Evolutionary conservation across 2,797 vertebrate genomes (phyloP).

Genomic region (Gallirallus australis): DNA sequence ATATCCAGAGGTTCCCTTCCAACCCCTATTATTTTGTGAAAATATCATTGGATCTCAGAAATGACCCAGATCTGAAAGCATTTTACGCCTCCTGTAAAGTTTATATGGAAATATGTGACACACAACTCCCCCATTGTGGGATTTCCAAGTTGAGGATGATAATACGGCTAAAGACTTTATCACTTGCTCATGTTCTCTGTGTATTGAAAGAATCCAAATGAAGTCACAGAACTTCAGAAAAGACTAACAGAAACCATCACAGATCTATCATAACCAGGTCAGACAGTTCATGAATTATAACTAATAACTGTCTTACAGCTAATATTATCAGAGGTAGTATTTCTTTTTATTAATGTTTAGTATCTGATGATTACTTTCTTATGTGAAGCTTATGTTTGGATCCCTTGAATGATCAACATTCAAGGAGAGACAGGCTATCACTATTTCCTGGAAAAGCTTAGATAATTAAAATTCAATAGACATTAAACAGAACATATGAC

Average conservation of each 20-base stretch:
- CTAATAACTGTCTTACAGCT: not conserved
- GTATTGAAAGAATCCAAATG: not conserved
- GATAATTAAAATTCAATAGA: not conserved
- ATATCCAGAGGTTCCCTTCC: too few species aligned
- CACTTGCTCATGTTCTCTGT: not conserved
- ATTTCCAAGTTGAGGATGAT: not conserved
- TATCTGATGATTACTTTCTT: not conserved
- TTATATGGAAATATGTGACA: not conserved
- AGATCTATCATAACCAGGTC: not conserved
- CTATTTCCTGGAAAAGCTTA: not conserved
- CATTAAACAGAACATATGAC: not conserved
- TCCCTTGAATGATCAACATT: not conserved
- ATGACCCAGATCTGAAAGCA: not conserved
- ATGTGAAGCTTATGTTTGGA: not conserved
- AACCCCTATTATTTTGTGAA: not conserved
- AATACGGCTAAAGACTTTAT: not conserved
- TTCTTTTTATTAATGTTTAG: not conserved
- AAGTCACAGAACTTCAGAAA: not conserved
- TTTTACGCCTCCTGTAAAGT: not conserved
- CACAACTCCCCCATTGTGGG: not conserved
- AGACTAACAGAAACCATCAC: not conserved
- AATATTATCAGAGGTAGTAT: not conserved
- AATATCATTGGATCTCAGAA: not conserved
- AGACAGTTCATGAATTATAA: not conserved
- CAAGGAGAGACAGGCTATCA: not conserved